A percentile compares a stretch with the other conserved stretches of the same genome.
phyloP scores from a whole-genome alignment of 2,113 vertebrate species.

The Passer montanus region DNA sequence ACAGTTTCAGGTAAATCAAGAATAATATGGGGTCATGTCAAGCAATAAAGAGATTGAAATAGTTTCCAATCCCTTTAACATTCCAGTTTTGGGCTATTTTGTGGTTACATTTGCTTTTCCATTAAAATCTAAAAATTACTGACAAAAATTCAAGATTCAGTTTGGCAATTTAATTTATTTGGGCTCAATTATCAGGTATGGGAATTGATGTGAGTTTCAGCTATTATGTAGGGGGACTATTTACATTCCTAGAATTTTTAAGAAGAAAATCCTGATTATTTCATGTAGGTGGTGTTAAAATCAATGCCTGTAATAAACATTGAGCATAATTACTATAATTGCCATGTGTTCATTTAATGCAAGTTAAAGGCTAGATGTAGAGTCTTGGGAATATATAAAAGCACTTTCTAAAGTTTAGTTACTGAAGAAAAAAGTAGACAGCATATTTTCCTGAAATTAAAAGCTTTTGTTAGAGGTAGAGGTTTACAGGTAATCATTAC shows the following conservation, averaged over 20 bases:
- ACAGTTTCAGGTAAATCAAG: background rate
- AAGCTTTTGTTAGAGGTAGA: background rate
- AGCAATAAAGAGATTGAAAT: background rate
- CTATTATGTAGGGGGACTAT: background rate
- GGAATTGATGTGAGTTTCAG: background rate
- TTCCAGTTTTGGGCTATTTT: background rate
- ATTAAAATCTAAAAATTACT: background rate
- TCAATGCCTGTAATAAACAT: background rate
- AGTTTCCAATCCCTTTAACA: rapidly evolving
- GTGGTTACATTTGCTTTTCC: background rate
- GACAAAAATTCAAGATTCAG: background rate
- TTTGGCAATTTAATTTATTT: background rate
- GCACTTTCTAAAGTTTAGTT: background rate
- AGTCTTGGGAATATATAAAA: background rate
- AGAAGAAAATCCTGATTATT: background rate
- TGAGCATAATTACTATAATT: background rate
- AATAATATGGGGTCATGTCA: background rate
- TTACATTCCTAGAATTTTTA: background rate
- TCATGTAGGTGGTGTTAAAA: background rate
- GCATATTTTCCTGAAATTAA: background rate
- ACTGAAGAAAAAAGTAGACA: background rate
- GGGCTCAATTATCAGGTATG: background rate
- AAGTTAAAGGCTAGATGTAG: background rate
- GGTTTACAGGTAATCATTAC: background rate
- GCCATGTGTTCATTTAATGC: background rate